Percentiles rank a stretch among this genome's conserved stretches.
These are phyloP conservation scores for Habropoda laboriosa DNA, from an alignment of 1,140 invertebrate genomes.

Conservation along the genomic window DNA sequence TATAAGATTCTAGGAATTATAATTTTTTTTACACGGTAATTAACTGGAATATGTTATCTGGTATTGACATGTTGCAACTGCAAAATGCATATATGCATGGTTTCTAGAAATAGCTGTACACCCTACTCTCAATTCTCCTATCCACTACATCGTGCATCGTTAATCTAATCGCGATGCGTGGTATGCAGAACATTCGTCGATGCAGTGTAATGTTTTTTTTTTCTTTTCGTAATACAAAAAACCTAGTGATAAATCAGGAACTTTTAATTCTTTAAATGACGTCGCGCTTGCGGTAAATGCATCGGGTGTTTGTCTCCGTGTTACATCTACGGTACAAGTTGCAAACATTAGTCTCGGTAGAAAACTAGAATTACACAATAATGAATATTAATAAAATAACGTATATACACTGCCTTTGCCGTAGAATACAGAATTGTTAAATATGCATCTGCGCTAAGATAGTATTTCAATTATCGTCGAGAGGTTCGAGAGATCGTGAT, in stretches of 20 bases:
- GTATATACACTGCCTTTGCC: neutral
- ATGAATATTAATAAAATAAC: neutral
- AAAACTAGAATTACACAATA: too few relatives aligned
- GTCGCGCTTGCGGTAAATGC: neutral
- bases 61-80: slow-evolving; percentile 7
- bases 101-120: slow-evolving; percentile 33
- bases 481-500: neutral
- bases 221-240: neutral
- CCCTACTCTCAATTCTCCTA: slow-evolving; percentile 5
- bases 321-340: too few relatives aligned
- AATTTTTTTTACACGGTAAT: neutral
- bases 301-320: neutral
- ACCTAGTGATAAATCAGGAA: neutral
- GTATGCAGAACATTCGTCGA: slow-evolving; percentile 26
- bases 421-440: neutral
- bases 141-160: slow-evolving; percentile 16
- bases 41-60: neutral
- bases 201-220: neutral
- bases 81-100: slow-evolving; percentile 3
- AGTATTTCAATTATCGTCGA: slow-evolving; percentile 18
- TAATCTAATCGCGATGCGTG: slow-evolving; percentile 15
- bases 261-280: neutral
- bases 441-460: neutral
- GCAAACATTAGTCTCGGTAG: too few relatives aligned
- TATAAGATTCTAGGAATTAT: neutral